Conservation (phyloP, 2,888 invertebrate species). For the Hemistola chrysoprasaria region DNA sequence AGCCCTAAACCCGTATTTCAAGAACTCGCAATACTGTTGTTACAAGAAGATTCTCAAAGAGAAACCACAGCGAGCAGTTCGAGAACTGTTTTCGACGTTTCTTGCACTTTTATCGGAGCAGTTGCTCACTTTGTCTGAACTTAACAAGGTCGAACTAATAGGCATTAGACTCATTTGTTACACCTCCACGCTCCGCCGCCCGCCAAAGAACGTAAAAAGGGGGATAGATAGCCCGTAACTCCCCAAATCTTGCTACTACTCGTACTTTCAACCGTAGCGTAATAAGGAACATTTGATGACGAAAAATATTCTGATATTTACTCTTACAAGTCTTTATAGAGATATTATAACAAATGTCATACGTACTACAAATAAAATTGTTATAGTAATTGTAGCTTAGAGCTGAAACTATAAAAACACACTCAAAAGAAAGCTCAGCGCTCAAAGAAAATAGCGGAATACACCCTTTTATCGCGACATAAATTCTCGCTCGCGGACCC, state of each 20-base stretch:
- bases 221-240: constrained; percentile 51
- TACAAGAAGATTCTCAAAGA: constrained; percentile 20
- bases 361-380: background rate
- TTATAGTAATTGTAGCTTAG: constrained; percentile 23
- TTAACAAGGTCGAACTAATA: constrained; percentile 75
- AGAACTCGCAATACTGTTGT: constrained; percentile 15
- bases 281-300: constrained; percentile 26
- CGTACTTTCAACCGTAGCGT: constrained; percentile 30
- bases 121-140: constrained; percentile 67
- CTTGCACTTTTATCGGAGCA: constrained; percentile 54
- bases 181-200: constrained; percentile 68
- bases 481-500: constrained; percentile 8
- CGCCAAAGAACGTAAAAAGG: constrained; percentile 65
- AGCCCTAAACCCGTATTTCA: constrained; percentile 12
- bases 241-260: constrained; percentile 49
- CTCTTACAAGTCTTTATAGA: background rate
- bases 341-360: background rate
- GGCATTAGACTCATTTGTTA: constrained; percentile 73
- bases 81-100: constrained; percentile 46
- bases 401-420: constrained; percentile 21
- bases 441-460: background rate
- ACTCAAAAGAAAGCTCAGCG: constrained; percentile 6
- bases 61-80: constrained; percentile 18
- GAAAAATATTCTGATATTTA: too few species aligned
- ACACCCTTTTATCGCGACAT: constrained; percentile 5